phyloP scores from a whole-genome alignment of 2,113 vertebrate species.

The Archilochus colubris region DNA sequence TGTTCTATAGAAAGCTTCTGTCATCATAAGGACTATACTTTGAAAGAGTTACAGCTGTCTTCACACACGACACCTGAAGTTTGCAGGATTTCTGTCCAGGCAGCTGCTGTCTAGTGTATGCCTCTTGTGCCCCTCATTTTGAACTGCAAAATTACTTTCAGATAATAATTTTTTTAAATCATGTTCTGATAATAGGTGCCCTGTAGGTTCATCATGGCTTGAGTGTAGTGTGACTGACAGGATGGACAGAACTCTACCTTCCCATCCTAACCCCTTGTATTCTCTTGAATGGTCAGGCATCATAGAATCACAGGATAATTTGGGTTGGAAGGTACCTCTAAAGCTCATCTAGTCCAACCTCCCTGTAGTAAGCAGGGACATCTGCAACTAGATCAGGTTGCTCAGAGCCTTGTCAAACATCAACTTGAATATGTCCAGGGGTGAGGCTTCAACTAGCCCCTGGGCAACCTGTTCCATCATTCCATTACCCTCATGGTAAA shows the following conservation, averaged over 20 bases:
- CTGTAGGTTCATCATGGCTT: not conserved
- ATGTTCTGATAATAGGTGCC: fast-evolving
- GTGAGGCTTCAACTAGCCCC: no score
- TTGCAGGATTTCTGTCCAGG: not conserved
- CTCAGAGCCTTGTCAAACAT: no score
- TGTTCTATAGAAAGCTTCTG: not conserved
- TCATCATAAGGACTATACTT: not conserved
- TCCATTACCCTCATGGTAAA: no score
- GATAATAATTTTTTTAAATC: fast-evolving
- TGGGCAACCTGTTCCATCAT: no score
- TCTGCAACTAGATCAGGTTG: no score
- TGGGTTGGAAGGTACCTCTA: no score
- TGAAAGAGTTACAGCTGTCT: not conserved
- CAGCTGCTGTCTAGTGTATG: not conserved
- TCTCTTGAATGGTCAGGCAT: not conserved
- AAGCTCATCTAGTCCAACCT: no score
- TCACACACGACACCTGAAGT: not conserved
- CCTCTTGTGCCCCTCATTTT: not conserved
- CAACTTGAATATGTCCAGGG: no score
- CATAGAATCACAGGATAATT: not conserved
- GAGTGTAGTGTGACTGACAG: not conserved
- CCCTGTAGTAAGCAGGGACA: no score
- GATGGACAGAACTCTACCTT: not conserved
- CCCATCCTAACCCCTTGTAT: not conserved
- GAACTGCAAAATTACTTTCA: not conserved